These are phyloP conservation scores for Argynnis bischoffii DNA, from an alignment of 2,888 invertebrate species.

Conservation along the genomic window DNA sequence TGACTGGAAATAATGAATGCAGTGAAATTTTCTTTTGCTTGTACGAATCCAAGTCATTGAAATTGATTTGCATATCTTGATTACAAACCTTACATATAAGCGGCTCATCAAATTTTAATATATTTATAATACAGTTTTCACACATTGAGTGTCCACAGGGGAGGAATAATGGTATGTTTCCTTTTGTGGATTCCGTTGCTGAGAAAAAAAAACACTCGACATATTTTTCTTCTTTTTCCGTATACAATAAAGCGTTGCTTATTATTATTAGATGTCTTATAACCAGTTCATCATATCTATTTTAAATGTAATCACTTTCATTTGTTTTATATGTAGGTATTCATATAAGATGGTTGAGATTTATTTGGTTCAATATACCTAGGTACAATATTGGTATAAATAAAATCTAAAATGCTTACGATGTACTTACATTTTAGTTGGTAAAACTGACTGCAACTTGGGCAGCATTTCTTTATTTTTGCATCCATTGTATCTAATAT, in stretches of 20 bases:
- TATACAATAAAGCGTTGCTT: no score
- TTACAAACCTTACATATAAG: slow-evolving; percentile 78
- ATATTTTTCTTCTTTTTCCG: no score
- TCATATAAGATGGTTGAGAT: no score
- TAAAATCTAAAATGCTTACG: neutral
- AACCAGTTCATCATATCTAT: no score
- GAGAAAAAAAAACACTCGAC: slow-evolving; percentile 27
- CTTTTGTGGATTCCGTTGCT: slow-evolving; percentile 51
- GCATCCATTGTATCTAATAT: slow-evolving; percentile 52
- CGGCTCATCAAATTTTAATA: slow-evolving; percentile 63
- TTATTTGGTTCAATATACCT: no score
- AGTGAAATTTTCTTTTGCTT: slow-evolving; percentile 52
- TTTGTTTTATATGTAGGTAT: no score
- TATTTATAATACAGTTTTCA: slow-evolving; percentile 81
- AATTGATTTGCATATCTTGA: slow-evolving; percentile 52
- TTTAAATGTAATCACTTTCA: no score
- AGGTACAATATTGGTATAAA: no score
- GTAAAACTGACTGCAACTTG: slow-evolving; percentile 70
- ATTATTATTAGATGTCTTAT: no score
- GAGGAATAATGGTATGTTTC: slow-evolving; percentile 82
- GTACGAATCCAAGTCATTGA: slow-evolving; percentile 46
- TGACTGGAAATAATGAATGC: slow-evolving; percentile 63
- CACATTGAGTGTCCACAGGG: slow-evolving; percentile 87
- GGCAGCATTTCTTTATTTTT: slow-evolving; percentile 63
- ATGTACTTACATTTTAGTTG: slow-evolving; percentile 62